Conservation (phyloP, 2,797 vertebrate species). For the Nothura maculosa region DNA sequence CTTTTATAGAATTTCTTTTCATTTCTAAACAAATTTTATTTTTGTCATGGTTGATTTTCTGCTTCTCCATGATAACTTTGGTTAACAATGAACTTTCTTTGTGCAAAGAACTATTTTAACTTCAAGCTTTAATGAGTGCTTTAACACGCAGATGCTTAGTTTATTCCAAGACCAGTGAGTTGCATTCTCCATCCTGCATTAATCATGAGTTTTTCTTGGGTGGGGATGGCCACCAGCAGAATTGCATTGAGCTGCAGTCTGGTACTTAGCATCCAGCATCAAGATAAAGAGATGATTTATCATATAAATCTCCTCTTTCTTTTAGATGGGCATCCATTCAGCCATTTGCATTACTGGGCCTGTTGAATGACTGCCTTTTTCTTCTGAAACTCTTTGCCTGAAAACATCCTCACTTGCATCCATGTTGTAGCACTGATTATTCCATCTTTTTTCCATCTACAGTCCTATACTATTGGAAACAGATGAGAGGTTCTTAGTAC, state of each 20-base stretch:
- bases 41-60: neutral
- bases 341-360: neutral
- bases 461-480: neutral
- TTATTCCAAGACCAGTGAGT: neutral
- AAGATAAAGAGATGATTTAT: neutral
- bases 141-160: neutral
- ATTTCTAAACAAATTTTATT: neutral
- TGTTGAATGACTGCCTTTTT: neutral
- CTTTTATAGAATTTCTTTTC: conserved; percentile 1
- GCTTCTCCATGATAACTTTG: neutral
- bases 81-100: neutral
- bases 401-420: neutral
- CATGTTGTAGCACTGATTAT: neutral
- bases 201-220: neutral
- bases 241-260: neutral
- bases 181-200: neutral
- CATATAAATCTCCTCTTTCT: neutral
- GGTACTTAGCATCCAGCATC: neutral
- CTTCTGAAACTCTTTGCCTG: neutral
- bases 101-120: neutral
- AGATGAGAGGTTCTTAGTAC: neutral
- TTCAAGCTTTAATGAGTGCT: neutral
- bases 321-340: neutral
- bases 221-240: neutral
- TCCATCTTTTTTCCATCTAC: neutral